Percentiles rank a stretch among this genome's conserved stretches.
Evolutionary conservation across 2,113 vertebrate genomes (phyloP).

Genomic region (Ceyx cyanopectus): DNA sequence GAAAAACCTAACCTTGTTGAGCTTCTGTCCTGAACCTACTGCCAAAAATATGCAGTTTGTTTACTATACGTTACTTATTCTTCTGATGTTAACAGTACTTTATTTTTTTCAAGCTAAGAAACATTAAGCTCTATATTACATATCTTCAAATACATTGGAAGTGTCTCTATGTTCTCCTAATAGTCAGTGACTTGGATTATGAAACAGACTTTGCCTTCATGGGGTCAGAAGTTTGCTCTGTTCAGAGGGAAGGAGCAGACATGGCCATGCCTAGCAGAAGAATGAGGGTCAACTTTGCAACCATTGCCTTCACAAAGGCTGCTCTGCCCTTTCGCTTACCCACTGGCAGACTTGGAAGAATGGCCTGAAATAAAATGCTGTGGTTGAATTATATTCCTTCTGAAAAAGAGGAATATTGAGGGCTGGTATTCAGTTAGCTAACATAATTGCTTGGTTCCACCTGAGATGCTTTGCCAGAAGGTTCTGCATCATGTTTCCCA

Average conservation of each 20-base stretch:
- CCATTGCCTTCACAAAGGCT: not conserved
- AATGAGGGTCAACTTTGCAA: rapidly evolving
- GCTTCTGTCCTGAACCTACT: not conserved
- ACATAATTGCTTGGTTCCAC: not conserved
- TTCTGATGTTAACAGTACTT: not conserved
- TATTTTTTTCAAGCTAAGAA: not conserved
- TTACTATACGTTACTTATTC: not conserved
- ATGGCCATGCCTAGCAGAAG: not conserved
- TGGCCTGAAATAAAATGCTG: not conserved
- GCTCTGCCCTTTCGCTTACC: not conserved
- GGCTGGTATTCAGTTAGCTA: not conserved
- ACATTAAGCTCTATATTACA: not conserved
- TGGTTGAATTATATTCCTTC: not conserved
- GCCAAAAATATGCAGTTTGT: not conserved
- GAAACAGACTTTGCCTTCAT: not conserved
- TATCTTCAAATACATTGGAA: not conserved
- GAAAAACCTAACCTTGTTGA: not conserved
- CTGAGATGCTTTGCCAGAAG: not conserved
- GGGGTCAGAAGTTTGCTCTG: not conserved
- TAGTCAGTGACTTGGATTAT: not conserved
- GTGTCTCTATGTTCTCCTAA: not conserved
- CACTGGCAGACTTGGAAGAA: not conserved
- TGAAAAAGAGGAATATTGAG: not conserved
- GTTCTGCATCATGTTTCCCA: not conserved
- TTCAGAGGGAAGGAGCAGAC: not conserved